Conservation (phyloP, 2,888 invertebrate species). For the Ceramica pisi region DNA sequence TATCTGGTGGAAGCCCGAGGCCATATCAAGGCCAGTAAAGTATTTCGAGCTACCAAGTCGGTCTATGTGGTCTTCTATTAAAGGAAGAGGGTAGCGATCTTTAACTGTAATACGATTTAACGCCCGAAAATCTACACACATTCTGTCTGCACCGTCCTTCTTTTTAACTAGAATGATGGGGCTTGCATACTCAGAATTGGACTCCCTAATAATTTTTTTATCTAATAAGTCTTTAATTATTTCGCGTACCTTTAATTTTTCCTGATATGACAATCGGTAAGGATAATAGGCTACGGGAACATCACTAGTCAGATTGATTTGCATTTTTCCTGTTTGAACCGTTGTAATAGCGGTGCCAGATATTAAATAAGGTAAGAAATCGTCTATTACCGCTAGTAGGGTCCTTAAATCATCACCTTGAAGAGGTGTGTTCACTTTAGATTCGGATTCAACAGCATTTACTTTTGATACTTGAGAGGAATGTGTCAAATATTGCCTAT, state of each 20-base stretch:
- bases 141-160: background rate
- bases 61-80: background rate
- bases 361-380: conserved; percentile 11
- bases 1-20: conserved; percentile 15
- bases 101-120: too few relatives aligned
- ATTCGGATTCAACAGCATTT: background rate
- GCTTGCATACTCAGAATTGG: conserved; percentile 13
- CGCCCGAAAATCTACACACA: too few relatives aligned
- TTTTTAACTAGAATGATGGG: conserved; percentile 20
- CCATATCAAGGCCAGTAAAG: conserved; percentile 7
- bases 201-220: conserved; percentile 1
- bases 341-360: conserved; percentile 4
- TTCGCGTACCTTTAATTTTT: conserved; percentile 15
- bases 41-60: conserved; percentile 4
- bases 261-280: conserved; percentile 3
- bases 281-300: conserved; percentile 13
- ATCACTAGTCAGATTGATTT: conserved; percentile 6
- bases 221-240: conserved; percentile 11
- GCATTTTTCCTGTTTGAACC: conserved; percentile 7
- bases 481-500: conserved; percentile 6
- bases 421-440: conserved; percentile 8
- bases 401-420: background rate
- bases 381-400: background rate
- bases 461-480: background rate
- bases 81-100: too few relatives aligned